These are phyloP conservation scores for Polymixis flavicincta DNA, from an alignment of 2,888 invertebrate genomes.

Conservation along the genomic window DNA sequence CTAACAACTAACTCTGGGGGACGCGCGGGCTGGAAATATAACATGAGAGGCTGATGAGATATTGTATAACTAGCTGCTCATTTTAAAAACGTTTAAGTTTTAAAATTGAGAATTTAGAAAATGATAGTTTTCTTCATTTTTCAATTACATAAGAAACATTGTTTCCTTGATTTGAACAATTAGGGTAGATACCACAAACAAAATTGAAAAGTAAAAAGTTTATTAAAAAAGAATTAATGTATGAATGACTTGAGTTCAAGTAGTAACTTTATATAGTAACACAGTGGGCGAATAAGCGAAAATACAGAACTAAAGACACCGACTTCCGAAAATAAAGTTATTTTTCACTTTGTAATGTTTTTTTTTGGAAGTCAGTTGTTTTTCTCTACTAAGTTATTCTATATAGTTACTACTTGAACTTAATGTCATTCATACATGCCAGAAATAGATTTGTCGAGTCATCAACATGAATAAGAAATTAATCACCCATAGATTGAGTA, in stretches of 20 bases:
- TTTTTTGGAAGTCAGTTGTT: too few relatives aligned
- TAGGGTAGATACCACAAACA: too few relatives aligned
- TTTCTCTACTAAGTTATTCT: not conserved
- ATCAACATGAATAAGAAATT: slow-evolving; percentile 37
- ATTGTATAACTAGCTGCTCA: not conserved
- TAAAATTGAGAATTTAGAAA: not conserved
- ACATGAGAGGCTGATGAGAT: not conserved
- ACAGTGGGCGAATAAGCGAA: too few relatives aligned
- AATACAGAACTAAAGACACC: too few relatives aligned
- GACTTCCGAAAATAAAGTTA: too few relatives aligned
- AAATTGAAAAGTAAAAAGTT: too few relatives aligned
- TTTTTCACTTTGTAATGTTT: too few relatives aligned
- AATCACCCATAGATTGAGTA: slow-evolving; percentile 10
- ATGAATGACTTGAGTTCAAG: too few relatives aligned
- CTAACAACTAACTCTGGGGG: not conserved
- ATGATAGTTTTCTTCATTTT: not conserved
- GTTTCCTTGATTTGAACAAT: too few relatives aligned
- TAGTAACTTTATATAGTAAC: too few relatives aligned
- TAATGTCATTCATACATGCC: not conserved
- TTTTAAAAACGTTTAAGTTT: not conserved
- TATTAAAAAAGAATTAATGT: too few relatives aligned
- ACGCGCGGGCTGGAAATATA: slow-evolving; percentile 9
- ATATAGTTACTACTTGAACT: not conserved
- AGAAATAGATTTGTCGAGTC: not conserved
- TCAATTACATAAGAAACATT: not conserved